Percentiles rank a stretch among this genome's conserved stretches.
Conservation (phyloP, 2,797 vertebrate genomes). For the Micromesistius poutassou region DNA sequence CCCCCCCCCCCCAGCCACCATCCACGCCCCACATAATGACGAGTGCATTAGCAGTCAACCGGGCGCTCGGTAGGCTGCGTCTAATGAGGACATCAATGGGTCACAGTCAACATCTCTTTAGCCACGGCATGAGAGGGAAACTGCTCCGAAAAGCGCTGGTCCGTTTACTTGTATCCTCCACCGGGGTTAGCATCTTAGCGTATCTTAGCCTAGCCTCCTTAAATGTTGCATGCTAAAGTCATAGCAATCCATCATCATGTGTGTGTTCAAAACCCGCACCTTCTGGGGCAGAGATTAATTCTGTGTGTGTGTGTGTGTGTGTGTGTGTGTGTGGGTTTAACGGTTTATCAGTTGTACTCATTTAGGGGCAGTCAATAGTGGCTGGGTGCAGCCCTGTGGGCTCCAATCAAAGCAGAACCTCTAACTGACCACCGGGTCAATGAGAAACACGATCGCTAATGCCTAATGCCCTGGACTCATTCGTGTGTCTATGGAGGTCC, state of each 20-base stretch:
- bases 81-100: slow-evolving; percentile 76
- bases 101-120: slow-evolving; percentile 61
- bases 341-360: slow-evolving; percentile 19
- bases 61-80: slow-evolving; percentile 75
- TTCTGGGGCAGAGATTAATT: neutral
- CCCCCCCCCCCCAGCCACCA: too few species aligned
- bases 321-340: neutral
- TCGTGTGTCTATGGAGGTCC: neutral
- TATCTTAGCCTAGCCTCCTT: neutral
- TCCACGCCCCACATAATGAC: slow-evolving; percentile 50
- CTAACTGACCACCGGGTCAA: slow-evolving; percentile 54
- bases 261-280: too few species aligned
- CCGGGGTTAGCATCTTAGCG: neutral
- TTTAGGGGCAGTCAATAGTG: slow-evolving; percentile 52
- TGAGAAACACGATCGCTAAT: slow-evolving; percentile 39
- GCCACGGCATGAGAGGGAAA: slow-evolving; percentile 8
- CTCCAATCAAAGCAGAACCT: slow-evolving; percentile 56
- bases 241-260: too few species aligned
- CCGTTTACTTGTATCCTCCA: too few species aligned
- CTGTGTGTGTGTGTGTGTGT: neutral
- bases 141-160: neutral
- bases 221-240: too few species aligned
- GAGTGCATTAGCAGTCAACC: slow-evolving; percentile 71
- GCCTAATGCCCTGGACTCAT: neutral
- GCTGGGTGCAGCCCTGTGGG: slow-evolving; percentile 56